Evolutionary conservation across 2,797 vertebrate species (phyloP).

Genomic region (Clamator glandarius): DNA sequence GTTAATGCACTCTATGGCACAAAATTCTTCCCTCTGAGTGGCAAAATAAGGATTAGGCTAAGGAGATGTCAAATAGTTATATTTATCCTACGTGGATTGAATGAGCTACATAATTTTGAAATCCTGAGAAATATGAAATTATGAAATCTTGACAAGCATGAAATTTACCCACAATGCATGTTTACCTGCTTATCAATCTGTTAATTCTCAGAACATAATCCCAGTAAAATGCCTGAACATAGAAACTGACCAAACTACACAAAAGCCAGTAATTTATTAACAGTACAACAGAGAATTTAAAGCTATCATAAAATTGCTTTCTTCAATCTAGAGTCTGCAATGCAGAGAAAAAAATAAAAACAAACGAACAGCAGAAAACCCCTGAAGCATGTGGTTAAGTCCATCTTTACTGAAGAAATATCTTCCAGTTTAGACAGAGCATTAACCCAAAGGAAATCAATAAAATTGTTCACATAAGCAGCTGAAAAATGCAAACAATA

Average conservation of each 20-base stretch:
- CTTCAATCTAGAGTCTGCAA: neutral
- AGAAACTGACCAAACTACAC: neutral
- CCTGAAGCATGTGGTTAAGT: neutral
- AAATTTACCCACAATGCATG: neutral
- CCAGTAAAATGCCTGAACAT: neutral
- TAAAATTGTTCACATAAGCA: neutral
- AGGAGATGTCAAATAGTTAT: neutral
- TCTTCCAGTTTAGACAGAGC: neutral
- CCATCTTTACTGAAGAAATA: neutral
- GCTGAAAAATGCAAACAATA: neutral
- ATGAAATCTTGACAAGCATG: neutral
- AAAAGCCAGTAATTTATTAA: conserved; percentile 8
- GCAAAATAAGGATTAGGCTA: neutral
- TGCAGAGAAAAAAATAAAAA: neutral
- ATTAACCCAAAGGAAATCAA: neutral
- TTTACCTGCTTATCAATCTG: neutral
- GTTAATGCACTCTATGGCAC: neutral
- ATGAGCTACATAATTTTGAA: neutral
- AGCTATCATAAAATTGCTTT: neutral
- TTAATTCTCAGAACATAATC: neutral
- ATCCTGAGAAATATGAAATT: neutral
- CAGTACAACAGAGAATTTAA: neutral
- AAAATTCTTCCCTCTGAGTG: neutral
- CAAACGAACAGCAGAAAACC: neutral
- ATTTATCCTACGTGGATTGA: neutral